Evolutionary conservation across 2,888 invertebrate genomes (phyloP), one percentile per base, ranked within the genome.

Genomic region (Meiosimyza platycephala): DNA sequence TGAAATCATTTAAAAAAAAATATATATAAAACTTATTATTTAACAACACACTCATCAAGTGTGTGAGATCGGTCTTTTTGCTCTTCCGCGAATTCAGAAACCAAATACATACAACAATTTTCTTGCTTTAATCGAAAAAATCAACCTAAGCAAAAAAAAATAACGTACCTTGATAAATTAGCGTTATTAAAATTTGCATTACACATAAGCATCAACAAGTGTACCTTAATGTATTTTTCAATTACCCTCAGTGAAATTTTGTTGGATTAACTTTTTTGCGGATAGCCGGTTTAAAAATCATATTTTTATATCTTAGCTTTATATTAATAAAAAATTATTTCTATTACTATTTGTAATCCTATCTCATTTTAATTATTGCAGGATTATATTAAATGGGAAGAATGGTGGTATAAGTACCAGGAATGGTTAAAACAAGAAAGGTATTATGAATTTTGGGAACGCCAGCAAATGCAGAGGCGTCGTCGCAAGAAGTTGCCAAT

Each of bases 381-480:
- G 80, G 95, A 96, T 86, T 96, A 95, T 85, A 91, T 95, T 75
- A 95, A 95, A 86, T 96, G 96, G 95, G 96, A 96, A 87, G 95
- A 95, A 85, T 96, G 96, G 96, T 96, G 95, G 95, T 95, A 95
- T 88, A 85, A 86, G 78, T 96, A 96, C 85, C 95, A 95, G 85
- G 95, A 95, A 86, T 96, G 95, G 95, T 86, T 95, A 80, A 95
- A 95, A 79, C 88, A 88, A 79, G 88, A 88, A 82, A 86, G 87
- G 73, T 88, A 88, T 78, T 88, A 87, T 80, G 88, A 88, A 80
- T 87, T 85, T 79, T 87, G 87, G 87, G 86, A 87, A 78, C 82
- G 87, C 51, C 87, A 87, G 74, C 87, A 87, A 80, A 77, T 86
- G 83, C 85, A 82, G 74, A 76, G 87, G 33, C 83, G 88, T 63